These are phyloP conservation scores for Caenorhabditis remanei DNA, from an alignment of 1,140 invertebrate genomes.

Conservation along the genomic window DNA sequence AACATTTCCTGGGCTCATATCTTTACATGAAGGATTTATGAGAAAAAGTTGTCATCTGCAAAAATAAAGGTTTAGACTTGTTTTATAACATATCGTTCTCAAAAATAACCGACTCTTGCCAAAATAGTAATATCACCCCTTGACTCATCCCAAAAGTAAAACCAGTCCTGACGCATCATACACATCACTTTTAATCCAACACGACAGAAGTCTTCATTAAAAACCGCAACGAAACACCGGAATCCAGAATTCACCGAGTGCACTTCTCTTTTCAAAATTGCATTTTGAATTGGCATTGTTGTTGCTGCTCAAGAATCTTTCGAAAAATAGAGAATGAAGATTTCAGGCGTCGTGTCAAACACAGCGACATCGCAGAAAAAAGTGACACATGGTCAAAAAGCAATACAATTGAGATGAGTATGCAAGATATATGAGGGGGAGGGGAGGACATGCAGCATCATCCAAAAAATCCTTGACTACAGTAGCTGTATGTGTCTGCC, in stretches of 20 bases:
- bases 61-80: too few relatives aligned
- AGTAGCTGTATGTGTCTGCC: slow-evolving; percentile 1
- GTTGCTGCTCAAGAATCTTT: background rate
- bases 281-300: slow-evolving; percentile 11
- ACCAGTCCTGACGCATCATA: slow-evolving; percentile 1
- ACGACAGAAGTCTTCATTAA: slow-evolving; percentile 51
- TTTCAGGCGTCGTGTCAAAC: background rate
- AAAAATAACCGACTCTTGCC: too few relatives aligned
- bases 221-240: background rate
- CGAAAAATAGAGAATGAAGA: slow-evolving; percentile 4
- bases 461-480: slow-evolving; percentile 14
- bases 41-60: too few relatives aligned
- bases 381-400: slow-evolving; percentile 54
- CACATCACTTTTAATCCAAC: slow-evolving; percentile 49
- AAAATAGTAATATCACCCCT: background rate
- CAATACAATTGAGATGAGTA: slow-evolving; percentile 56
- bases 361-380: slow-evolving; percentile 19
- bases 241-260: slow-evolving; percentile 16
- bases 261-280: slow-evolving; percentile 13
- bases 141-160: slow-evolving; percentile 13
- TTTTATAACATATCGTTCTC: too few relatives aligned
- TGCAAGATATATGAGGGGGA: slow-evolving; percentile 49
- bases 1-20: too few relatives aligned
- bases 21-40: too few relatives aligned
- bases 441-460: background rate